Base-by-base conservation (phyloP, 30 jellyfish, hydroid and myxozoan species). In the Aurelia sp. region DNA sequence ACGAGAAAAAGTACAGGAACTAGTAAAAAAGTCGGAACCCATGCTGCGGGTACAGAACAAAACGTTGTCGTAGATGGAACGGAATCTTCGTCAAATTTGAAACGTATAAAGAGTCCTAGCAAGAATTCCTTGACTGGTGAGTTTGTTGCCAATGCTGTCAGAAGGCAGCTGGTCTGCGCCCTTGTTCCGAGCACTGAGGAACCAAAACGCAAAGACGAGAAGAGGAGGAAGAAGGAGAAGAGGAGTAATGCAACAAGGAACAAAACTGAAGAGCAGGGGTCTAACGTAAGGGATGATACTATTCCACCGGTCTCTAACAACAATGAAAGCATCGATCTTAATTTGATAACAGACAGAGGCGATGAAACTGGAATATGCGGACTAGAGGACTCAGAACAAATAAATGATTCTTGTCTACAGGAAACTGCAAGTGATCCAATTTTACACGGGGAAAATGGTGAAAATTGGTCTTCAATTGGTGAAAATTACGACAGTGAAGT, bases 51-150 rank as follows among this genome's bases (percentile, higher is more conserved):
- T 18, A 9, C 67, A 10, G 4, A 63, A n/a, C 38, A 60, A 51
- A 33, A 75, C 12, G 76, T 47, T 33, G 61, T 76, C 19, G 68
- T 60, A 1, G 8, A 78, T 5, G 87, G 70, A 27, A 59, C 65
- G 12, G 87, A 78, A 41, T 30, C 87, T 16, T 41, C 58, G 63
- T 76, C 87, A 17, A 76, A 40, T 40, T 44, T 44, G 55, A 8
- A 58, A 55, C 52, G 57, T 1, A 61, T 51, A 41, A 51, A 48
- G 82, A 72, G n/a, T 72, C 82, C 82, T n/a, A 41, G 52, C 20
- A 19, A 47, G 40, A 18, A 7, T 35, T 19, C 24, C 22, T 76
- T 48, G 40, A 3, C 41, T 19, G 20, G 24, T 76, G 67, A 30
- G 22, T 8, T 51, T 16, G 13, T 20, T 6, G 21, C 51, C 61